These are phyloP conservation scores for Holothuria leucospilota DNA, from an alignment of 53 echinoderm and acorn worm genomes.

Conservation along the genomic window DNA sequence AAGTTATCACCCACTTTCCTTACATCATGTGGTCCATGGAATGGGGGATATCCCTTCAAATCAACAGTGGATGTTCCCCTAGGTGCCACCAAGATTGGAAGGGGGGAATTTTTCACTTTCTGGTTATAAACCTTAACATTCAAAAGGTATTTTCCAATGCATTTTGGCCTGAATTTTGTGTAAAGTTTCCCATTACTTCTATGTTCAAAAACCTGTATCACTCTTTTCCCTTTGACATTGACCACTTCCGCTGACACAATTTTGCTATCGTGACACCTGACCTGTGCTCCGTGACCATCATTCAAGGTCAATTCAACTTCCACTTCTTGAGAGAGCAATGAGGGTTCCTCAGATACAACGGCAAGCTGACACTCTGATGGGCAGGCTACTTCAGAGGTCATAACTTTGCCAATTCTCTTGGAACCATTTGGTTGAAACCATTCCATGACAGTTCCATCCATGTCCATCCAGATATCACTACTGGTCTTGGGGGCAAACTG, in stretches of 20 bases:
- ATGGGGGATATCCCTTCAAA: conserved; percentile 14
- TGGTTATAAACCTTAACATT: conserved; percentile 40
- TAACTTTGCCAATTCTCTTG: conserved; percentile 14
- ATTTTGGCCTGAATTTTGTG: conserved; percentile 59
- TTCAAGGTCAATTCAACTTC: conserved; percentile 23
- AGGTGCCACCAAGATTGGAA: conserved; percentile 52
- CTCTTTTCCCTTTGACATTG: conserved; percentile 15
- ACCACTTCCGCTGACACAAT: conserved; percentile 36
- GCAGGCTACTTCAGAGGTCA: conserved; percentile 10
- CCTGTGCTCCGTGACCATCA: conserved; percentile 42
- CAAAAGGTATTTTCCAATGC: conserved; percentile 63
- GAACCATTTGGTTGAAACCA: conserved; percentile 3
- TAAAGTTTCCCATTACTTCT: conserved; percentile 30
- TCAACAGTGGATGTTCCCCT: conserved; percentile 55
- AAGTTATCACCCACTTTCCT: conserved; percentile 48
- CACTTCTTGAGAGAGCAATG: conserved; percentile 22
- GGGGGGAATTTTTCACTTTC: conserved; percentile 68
- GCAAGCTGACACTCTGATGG: conserved; percentile 16
- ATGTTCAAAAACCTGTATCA: conserved; percentile 34
- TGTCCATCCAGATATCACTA: conserved; percentile 32
- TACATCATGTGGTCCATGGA: conserved; percentile 53
- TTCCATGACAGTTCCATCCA: conserved; percentile 13
- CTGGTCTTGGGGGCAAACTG: conserved; percentile 6
- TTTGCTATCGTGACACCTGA: conserved; percentile 27
- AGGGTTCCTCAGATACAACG: conserved; percentile 1